Evolutionary conservation across 2,113 vertebrate genomes (phyloP).

Genomic region (Plecturocebus donacophilus): DNA sequence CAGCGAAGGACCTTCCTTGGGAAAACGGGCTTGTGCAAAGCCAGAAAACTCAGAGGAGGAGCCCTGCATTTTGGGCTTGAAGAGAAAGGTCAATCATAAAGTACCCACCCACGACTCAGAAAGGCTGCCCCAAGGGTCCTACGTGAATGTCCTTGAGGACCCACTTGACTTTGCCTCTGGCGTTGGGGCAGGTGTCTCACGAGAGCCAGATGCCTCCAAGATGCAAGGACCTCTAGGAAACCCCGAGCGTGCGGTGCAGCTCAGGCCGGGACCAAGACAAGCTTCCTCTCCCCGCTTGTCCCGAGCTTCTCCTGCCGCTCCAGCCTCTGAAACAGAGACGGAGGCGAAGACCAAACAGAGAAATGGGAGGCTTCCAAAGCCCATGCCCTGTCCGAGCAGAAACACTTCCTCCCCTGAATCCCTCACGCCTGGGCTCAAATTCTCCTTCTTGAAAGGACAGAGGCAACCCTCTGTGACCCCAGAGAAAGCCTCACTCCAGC

Average conservation of each 20-base stretch:
- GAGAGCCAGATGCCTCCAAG: slow-evolving; percentile 77
- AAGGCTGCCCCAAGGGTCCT: slow-evolving; percentile 87
- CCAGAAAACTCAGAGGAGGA: slow-evolving; percentile 83
- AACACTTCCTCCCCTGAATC: neutral
- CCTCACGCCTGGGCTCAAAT: slow-evolving; percentile 82
- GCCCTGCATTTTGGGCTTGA: slow-evolving; percentile 84
- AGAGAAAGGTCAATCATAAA: slow-evolving; percentile 81
- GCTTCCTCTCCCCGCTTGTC: slow-evolving; percentile 12
- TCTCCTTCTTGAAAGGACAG: slow-evolving; percentile 86
- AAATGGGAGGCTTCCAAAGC: neutral
- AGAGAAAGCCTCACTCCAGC: slow-evolving; percentile 84
- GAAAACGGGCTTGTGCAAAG: slow-evolving; percentile 66
- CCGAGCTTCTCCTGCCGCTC: neutral
- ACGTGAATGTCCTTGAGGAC: slow-evolving; percentile 85
- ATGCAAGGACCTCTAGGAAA: neutral
- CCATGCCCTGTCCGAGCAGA: neutral
- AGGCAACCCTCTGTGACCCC: slow-evolving; percentile 59
- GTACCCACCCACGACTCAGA: slow-evolving; percentile 78
- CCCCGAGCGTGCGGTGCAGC: neutral
- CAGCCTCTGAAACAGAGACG: neutral
- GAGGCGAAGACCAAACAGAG: slow-evolving; percentile 20
- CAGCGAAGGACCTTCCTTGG: slow-evolving; percentile 38
- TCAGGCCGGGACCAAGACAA: neutral
- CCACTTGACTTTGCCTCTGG: slow-evolving; percentile 78
- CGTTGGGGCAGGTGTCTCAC: slow-evolving; percentile 81